Conservation (phyloP, 1,140 invertebrate genomes). For the Drosophila takahashii region DNA sequence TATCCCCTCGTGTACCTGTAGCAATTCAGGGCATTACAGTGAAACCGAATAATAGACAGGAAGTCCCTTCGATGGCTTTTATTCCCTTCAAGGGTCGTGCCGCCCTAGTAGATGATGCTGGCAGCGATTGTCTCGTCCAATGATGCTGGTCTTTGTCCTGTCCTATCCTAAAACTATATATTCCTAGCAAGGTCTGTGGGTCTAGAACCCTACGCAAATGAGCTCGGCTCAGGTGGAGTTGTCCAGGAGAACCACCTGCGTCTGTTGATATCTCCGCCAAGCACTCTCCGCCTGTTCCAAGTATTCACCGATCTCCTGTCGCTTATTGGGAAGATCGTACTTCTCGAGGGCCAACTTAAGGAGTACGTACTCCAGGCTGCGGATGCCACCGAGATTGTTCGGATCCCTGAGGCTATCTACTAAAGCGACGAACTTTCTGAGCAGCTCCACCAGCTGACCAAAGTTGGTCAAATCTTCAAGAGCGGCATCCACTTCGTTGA, state of each 20-base stretch:
- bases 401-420: slow-evolving; percentile 51
- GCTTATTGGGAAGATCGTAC: slow-evolving; percentile 35
- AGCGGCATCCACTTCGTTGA: slow-evolving; percentile 56
- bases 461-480: slow-evolving; percentile 42
- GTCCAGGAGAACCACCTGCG: slow-evolving; percentile 51
- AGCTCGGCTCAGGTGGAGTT: slow-evolving; percentile 28
- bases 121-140: slow-evolving; percentile 34
- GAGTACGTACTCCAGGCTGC: slow-evolving; percentile 61
- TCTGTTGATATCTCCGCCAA: slow-evolving; percentile 49
- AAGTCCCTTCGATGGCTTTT: slow-evolving; percentile 49
- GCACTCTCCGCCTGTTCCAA: slow-evolving; percentile 41
- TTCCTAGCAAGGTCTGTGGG: slow-evolving; percentile 4
- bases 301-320: slow-evolving; percentile 41
- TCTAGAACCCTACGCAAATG: slow-evolving; percentile 4
- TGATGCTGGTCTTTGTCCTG: slow-evolving; percentile 30
- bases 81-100: slow-evolving; percentile 25
- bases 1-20: slow-evolving; percentile 51
- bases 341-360: slow-evolving; percentile 69
- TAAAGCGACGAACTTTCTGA: slow-evolving; percentile 55
- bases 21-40: slow-evolving; percentile 45
- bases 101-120: slow-evolving; percentile 36
- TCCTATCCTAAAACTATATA: slow-evolving; percentile 14
- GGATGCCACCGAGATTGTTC: slow-evolving; percentile 30
- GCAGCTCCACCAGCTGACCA: slow-evolving; percentile 42
- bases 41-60: slow-evolving; percentile 61